These are phyloP conservation scores for Boleophthalmus pectinirostris DNA, from an alignment of 2,113 vertebrate genomes.

Conservation along the genomic window DNA sequence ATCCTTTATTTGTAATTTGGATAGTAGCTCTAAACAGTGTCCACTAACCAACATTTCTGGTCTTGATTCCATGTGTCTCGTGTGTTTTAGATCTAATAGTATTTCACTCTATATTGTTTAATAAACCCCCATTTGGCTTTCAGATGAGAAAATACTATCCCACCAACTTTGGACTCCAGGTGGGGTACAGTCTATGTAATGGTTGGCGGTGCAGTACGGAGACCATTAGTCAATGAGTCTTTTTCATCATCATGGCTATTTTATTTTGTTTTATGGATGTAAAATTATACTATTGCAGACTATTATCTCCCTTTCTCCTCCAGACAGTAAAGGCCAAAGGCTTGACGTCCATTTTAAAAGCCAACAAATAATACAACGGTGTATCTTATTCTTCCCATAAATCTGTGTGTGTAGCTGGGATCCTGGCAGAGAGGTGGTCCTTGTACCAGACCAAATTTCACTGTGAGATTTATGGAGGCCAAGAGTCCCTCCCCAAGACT, in stretches of 20 bases:
- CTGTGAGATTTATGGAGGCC: conserved; percentile 60
- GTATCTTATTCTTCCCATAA: conserved; percentile 25
- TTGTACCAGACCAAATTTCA: conserved; percentile 34
- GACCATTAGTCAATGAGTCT: not conserved
- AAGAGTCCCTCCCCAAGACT: conserved; percentile 46
- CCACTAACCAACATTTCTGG: too few relatives aligned
- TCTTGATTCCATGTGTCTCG: too few relatives aligned
- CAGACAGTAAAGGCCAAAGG: conserved; percentile 5
- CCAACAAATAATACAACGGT: conserved; percentile 4
- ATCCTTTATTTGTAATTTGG: too few relatives aligned
- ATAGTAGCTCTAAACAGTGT: too few relatives aligned
- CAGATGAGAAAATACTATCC: not conserved
- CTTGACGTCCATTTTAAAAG: conserved; percentile 5
- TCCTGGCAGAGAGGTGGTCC: conserved; percentile 15
- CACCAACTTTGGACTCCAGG: not conserved
- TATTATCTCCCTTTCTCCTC: not conserved
- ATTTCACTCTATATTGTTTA: too few relatives aligned
- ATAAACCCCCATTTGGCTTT: too few relatives aligned
- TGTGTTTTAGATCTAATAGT: too few relatives aligned
- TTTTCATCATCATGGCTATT: not conserved
- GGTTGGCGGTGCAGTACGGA: not conserved
- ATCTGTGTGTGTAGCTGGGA: conserved; percentile 15
- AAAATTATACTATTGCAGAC: not conserved
- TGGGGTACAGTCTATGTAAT: not conserved
- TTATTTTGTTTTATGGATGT: not conserved